Evolutionary conservation across 2,888 invertebrate species (phyloP), one percentile per base, ranked within the genome.

Genomic region (Taphrorychus bicolor): DNA sequence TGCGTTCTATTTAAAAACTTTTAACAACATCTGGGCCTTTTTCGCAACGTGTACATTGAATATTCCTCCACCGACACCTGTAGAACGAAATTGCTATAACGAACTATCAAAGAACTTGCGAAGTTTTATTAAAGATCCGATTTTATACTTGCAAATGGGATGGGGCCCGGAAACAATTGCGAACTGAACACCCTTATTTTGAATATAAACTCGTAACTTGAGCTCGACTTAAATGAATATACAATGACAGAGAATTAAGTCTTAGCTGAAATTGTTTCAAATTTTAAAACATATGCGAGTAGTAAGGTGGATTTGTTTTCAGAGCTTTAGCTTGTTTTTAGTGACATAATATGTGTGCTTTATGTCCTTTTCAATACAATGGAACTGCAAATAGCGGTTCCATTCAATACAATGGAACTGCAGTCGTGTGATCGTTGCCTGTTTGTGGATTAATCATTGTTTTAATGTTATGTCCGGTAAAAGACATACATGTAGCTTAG

Each of bases 81-180:
- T 57, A 57, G 19, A 40, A 57, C 41, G n/a, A 41, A 57, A 16
- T 18, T 57, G n/a, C 42, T n/a, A 19, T 41, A 57, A 57, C 18
- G 19, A 21, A 57, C 57, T 54, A 54, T 54, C 54, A 54, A 54
- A 54, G n/a, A 16, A 54, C 18, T 57, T 21, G 40, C 40, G 41
- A 57, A 57, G 57, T 57, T 57, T 57, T 57, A 57, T 57, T 57
- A 57, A 57, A 57, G 9, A 57, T 7, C 40, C 18, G 14, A 18
- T 40, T 57, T 57, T 57, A 41, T 41, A 57, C 57, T 57, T 57
- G 57, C 57, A 57, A 57, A 57, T 57, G 19, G 5, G 40, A 5
- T 7, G 57, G 17, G 42, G 42, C 7, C 17, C 7, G n/a, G 42
- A 57, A 40, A 57, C 42, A 57, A 14, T 40, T 40, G 14, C 42